These are phyloP conservation scores for Meloidogyne chitwoodi DNA, from an alignment of 1,140 invertebrate species.

Conservation along the genomic window DNA sequence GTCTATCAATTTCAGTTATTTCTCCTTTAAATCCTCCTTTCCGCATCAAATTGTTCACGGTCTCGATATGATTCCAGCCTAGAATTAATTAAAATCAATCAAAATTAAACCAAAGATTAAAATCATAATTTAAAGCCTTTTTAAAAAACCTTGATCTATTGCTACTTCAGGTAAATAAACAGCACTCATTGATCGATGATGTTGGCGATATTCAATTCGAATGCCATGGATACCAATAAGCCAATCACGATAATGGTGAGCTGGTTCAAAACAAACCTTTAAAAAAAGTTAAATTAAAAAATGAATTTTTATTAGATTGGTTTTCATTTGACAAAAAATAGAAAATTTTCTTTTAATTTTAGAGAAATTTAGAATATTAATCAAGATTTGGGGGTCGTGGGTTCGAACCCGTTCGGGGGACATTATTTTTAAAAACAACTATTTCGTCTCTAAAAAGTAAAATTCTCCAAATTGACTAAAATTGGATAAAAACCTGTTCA, in stretches of 20 bases:
- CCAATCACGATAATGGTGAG: slow-evolving; percentile 90
- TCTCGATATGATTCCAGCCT: slow-evolving; percentile 94
- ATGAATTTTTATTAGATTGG: background rate
- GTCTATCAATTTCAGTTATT: slow-evolving; percentile 80
- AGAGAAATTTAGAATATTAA: too few relatives aligned
- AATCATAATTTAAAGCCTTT: background rate
- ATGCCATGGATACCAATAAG: slow-evolving; percentile 94
- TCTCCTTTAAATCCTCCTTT: slow-evolving; percentile 91
- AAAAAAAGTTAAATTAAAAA: background rate
- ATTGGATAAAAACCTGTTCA: background rate
- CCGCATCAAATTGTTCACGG: slow-evolving; percentile 89
- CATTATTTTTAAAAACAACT: background rate
- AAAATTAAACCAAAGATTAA: too few relatives aligned
- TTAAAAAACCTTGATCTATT: slow-evolving; percentile 79
- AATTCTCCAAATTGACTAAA: too few relatives aligned
- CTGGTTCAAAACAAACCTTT: slow-evolving; percentile 78
- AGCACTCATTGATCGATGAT: slow-evolving; percentile 86
- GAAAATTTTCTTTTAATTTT: too few relatives aligned
- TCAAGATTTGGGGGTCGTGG: background rate
- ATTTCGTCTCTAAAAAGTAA: background rate
- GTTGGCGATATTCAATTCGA: slow-evolving; percentile 91
- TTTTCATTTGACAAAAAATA: too few relatives aligned
- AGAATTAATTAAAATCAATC: slow-evolving; percentile 51
- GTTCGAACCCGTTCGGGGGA: background rate
- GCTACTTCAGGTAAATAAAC: slow-evolving; percentile 97